Base-by-base conservation (phyloP, 2,797 vertebrate genomes). In the Chanos chanos region DNA sequence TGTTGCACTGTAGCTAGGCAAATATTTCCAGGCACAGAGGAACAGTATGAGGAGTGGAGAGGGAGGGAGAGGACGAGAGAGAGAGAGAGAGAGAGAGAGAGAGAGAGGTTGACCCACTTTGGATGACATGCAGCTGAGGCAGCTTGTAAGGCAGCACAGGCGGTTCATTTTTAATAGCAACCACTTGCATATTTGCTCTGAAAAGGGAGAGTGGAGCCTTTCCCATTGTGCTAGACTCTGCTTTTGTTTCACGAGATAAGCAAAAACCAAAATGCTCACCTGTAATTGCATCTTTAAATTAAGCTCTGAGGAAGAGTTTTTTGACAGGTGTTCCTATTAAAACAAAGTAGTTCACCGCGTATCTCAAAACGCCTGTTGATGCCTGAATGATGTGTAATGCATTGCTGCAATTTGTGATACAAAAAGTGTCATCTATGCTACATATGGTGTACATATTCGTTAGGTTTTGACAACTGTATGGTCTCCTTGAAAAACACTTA, bases 51-150 rank as follows among this genome's bases (percentile, higher is more conserved):
- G 69, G 70, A 61, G 55, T 64, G 66, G 27, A 18, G 63, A 48
- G 55, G 34, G 44, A 54, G 54, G 24, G 56, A 22, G 53, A 44
- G 21, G 28, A 27, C 34, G 43, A 49, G 55, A 48, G 59, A 71
- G 58, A 60, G 34, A 56, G 33, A 34, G 31, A 41, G 62, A 47
- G 61, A 40, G 45, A 55, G 57, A 44, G 52, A 61, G 69, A 56
- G 57, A 63, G 60, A 50, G 56, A 64, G 53, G 61, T 63, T 81
- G 79, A 81, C 79, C 79, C 76, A 81, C 67, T 77, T 81, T 80
- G 69, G 66, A 74, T 77, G 73, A 78, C 73, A 76, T 76, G 71
- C 58, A 80, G 73, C 73, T 77, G 76, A 79, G 74, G 63, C 77
- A 73, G 73, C 76, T 71, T 64, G 73, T 72, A 58, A 62, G 47